Percentiles rank a stretch among this genome's conserved stretches.
phyloP scores from a whole-genome alignment of 1,140 invertebrate species.

The Drosophila bocki region DNA sequence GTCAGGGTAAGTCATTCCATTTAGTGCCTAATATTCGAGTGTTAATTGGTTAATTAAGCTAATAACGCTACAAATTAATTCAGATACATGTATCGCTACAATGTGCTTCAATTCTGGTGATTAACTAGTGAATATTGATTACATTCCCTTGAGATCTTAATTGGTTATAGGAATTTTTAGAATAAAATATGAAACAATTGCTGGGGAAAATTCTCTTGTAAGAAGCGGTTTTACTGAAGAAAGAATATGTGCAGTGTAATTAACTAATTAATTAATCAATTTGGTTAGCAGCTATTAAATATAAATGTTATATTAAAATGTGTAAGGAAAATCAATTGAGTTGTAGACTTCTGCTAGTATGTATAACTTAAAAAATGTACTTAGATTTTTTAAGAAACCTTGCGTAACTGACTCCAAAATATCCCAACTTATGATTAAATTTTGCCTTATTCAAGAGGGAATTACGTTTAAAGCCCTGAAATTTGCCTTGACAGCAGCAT shows the following conservation, averaged over 20 bases:
- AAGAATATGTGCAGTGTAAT: not conserved
- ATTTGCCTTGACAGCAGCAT: slow-evolving; percentile 29
- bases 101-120: not conserved
- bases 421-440: not conserved
- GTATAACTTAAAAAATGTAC: not conserved
- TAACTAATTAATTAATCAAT: not conserved
- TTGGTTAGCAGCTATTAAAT: not conserved
- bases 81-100: not conserved
- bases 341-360: not conserved
- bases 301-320: not conserved
- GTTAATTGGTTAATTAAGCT: slow-evolving; percentile 16
- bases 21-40: slow-evolving; percentile 7
- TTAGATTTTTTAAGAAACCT: not conserved
- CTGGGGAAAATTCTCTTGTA: too few relatives aligned
- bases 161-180: not conserved
- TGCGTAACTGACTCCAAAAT: not conserved
- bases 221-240: too few relatives aligned
- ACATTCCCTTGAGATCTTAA: not conserved
- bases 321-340: not conserved
- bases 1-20: slow-evolving; percentile 18
- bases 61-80: slow-evolving; percentile 5
- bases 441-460: not conserved
- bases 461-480: slow-evolving; percentile 4
- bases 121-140: slow-evolving; percentile 2
- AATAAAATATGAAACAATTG: not conserved